Conservation (phyloP, 2,888 invertebrate species). For the Drosophila macrospina region DNA sequence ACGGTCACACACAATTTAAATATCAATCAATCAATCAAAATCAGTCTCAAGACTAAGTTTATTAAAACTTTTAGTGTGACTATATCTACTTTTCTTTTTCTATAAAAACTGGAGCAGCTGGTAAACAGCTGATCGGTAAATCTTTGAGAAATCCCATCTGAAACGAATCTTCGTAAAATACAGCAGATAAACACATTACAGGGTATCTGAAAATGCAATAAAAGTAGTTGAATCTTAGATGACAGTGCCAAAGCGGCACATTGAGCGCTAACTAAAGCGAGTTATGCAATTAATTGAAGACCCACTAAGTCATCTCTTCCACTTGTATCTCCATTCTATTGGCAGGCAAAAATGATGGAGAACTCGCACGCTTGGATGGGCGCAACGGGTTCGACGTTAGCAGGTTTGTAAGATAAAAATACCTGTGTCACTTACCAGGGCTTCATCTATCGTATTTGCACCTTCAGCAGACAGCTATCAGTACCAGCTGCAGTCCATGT, state of each 20-base stretch:
- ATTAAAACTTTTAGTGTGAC: too few relatives aligned
- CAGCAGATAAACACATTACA: too few relatives aligned
- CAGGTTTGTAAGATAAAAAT: slow-evolving; percentile 89
- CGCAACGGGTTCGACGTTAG: slow-evolving; percentile 92
- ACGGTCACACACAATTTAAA: too few relatives aligned
- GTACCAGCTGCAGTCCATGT: slow-evolving; percentile 97
- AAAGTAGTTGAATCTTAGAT: slow-evolving; percentile 62
- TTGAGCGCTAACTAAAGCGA: slow-evolving; percentile 71
- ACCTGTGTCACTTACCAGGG: slow-evolving; percentile 9
- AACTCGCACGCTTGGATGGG: slow-evolving; percentile 97
- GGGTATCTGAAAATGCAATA: slow-evolving; percentile 25
- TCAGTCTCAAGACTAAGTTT: too few relatives aligned
- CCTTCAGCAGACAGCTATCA: slow-evolving; percentile 93
- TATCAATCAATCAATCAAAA: too few relatives aligned
- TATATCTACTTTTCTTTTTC: neutral
- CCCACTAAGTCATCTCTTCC: slow-evolving; percentile 24
- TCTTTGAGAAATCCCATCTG: neutral
- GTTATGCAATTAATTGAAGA: slow-evolving; percentile 70
- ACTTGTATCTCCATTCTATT: slow-evolving; percentile 68
- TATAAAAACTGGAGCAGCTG: too few relatives aligned
- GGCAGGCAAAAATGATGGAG: slow-evolving; percentile 96
- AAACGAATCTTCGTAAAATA: too few relatives aligned
- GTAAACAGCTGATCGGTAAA: too few relatives aligned
- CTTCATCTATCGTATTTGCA: slow-evolving; percentile 19
- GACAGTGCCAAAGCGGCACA: slow-evolving; percentile 51